Percentiles rank a stretch among this genome's conserved stretches.
phyloP scores from a whole-genome alignment of 2,797 vertebrate genomes.

The Myotis myotis region DNA sequence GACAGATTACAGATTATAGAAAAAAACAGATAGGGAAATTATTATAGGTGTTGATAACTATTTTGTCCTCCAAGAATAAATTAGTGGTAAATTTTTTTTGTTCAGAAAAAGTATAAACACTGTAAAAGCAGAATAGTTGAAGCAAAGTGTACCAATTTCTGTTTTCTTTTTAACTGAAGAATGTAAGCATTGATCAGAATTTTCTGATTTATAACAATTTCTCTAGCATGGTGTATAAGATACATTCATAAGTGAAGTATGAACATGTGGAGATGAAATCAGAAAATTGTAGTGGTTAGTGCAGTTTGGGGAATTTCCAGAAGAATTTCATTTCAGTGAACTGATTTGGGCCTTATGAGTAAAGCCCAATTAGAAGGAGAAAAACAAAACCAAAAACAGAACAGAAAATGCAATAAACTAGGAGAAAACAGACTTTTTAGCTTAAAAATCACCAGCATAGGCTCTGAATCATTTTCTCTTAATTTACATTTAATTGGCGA shows the following conservation, averaged over 20 bases:
- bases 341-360: slow-evolving; percentile 63
- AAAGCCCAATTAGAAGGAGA: slow-evolving; percentile 62
- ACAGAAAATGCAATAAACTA: not conserved
- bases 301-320: slow-evolving; percentile 75
- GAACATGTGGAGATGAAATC: not conserved
- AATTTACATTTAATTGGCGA: slow-evolving; percentile 56
- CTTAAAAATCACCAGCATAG: slow-evolving; percentile 27
- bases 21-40: not conserved
- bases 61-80: slow-evolving; percentile 22
- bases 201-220: not conserved
- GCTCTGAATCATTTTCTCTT: slow-evolving; percentile 56
- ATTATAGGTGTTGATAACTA: not conserved
- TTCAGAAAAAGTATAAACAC: not conserved
- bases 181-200: not conserved
- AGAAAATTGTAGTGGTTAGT: slow-evolving; percentile 59
- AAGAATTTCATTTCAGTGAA: slow-evolving; percentile 74
- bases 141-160: not conserved
- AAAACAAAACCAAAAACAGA: slow-evolving; percentile 21
- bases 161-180: slow-evolving; percentile 46
- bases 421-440: slow-evolving; percentile 42
- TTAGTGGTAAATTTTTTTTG: not conserved
- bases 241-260: not conserved
- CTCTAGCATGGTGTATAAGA: not conserved
- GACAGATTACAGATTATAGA: not conserved
- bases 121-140: not conserved